phyloP scores from a whole-genome alignment of 2,113 vertebrate species.

The Pongo pygmaeus region DNA sequence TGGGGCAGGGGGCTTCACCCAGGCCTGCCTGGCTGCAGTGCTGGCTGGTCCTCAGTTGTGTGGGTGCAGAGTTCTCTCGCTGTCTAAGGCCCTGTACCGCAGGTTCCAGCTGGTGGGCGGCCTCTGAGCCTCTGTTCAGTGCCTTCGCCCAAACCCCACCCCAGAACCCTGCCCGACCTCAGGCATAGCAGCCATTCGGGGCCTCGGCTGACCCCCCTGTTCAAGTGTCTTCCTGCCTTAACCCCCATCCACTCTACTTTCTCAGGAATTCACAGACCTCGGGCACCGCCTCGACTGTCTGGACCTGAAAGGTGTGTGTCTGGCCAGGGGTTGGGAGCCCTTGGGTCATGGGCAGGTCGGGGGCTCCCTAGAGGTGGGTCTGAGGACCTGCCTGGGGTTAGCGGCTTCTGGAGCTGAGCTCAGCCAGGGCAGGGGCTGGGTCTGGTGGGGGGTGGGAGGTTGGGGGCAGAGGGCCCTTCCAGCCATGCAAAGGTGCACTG shows the following conservation, averaged over 20 bases:
- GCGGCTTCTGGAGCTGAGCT: background rate
- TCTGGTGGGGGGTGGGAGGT: background rate
- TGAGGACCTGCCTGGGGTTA: background rate
- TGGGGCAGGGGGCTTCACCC: rapidly evolving
- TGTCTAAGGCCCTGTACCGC: background rate
- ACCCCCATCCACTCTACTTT: background rate
- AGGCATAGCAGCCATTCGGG: rapidly evolving
- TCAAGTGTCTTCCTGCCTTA: background rate
- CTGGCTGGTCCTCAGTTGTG: too few relatives aligned
- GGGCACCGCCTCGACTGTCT: conserved; percentile 92
- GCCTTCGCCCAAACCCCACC: background rate
- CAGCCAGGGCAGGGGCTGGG: background rate
- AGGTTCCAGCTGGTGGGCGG: background rate
- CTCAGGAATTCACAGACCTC: conserved; percentile 91
- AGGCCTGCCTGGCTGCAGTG: background rate
- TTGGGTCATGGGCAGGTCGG: background rate
- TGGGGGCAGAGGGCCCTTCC: background rate
- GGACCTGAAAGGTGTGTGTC: conserved; percentile 91
- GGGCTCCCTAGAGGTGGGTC: background rate
- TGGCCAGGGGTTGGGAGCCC: background rate
- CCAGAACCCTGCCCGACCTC: background rate
- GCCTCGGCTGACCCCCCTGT: background rate
- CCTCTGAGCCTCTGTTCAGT: background rate
- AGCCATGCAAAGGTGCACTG: rapidly evolving
- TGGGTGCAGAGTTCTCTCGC: rapidly evolving